phyloP scores from a whole-genome alignment of 2,888 invertebrate species.

The Cosmorhoe ocellata region DNA sequence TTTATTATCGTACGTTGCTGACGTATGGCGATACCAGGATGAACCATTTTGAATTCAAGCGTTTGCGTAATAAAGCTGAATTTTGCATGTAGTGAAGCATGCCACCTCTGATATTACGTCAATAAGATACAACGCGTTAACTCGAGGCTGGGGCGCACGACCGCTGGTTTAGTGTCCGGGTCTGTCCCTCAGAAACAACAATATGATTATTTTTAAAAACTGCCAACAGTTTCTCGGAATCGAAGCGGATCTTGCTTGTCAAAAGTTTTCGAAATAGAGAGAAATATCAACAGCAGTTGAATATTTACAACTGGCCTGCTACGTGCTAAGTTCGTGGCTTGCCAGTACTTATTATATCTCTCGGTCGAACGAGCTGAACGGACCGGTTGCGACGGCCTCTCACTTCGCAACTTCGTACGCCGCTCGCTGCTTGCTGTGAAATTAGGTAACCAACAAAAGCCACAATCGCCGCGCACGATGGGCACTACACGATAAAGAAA shows the following conservation, averaged over 20 bases:
- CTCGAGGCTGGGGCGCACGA: slow-evolving; percentile 71
- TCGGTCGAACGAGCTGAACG: slow-evolving; percentile 69
- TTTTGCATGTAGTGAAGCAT: slow-evolving; percentile 52
- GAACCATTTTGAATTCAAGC: slow-evolving; percentile 43
- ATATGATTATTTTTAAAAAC: slow-evolving; percentile 39
- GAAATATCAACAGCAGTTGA: slow-evolving; percentile 28
- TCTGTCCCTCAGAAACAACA: slow-evolving; percentile 62
- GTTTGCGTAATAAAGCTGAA: slow-evolving; percentile 64
- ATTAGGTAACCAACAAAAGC: slow-evolving; percentile 80
- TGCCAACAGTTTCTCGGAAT: slow-evolving; percentile 44
- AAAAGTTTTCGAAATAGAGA: slow-evolving; percentile 17
- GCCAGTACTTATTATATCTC: slow-evolving; percentile 52
- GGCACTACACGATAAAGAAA: slow-evolving; percentile 63
- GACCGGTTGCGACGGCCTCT: slow-evolving; percentile 80
- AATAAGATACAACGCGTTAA: slow-evolving; percentile 77
- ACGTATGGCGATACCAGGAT: slow-evolving; percentile 57
- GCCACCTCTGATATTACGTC: slow-evolving; percentile 77
- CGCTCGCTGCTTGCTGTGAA: slow-evolving; percentile 72
- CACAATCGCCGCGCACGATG: slow-evolving; percentile 63
- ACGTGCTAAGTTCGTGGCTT: slow-evolving; percentile 54
- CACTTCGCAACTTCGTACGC: slow-evolving; percentile 78
- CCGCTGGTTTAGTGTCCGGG: slow-evolving; percentile 74
- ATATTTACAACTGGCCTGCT: slow-evolving; percentile 51
- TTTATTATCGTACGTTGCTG: slow-evolving; percentile 76
- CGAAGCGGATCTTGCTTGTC: slow-evolving; percentile 47